phyloP scores from a whole-genome alignment of 1,140 invertebrate genomes.

The Penaeus indicus region DNA sequence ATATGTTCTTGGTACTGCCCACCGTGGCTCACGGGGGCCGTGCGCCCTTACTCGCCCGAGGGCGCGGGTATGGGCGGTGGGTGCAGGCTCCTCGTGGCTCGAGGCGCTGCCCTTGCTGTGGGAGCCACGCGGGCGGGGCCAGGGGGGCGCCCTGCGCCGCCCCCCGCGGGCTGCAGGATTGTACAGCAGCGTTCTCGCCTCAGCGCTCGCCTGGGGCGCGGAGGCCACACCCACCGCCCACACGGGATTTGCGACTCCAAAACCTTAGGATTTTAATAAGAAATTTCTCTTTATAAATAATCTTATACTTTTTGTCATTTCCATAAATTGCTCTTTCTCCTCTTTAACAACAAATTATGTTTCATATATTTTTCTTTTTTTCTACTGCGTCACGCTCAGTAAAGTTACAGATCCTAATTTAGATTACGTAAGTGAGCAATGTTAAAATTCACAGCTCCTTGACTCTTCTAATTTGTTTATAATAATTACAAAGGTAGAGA shows the following conservation, averaged over 20 bases:
- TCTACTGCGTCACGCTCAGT: constrained; percentile 57
- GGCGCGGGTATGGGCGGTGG: background rate
- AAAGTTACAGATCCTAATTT: constrained; percentile 45
- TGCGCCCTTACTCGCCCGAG: too few relatives aligned
- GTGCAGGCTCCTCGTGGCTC: constrained; percentile 22
- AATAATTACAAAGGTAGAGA: constrained; percentile 37
- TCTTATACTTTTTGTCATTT: background rate
- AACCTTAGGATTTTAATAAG: constrained; percentile 40
- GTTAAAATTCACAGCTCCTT: constrained; percentile 51
- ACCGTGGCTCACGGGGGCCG: background rate
- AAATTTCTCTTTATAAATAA: constrained; percentile 12
- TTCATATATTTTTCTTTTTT: constrained; percentile 28
- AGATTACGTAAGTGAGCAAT: constrained; percentile 51
- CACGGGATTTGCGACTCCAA: constrained; percentile 48
- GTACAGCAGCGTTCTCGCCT: too few relatives aligned
- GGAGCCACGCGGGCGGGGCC: background rate
- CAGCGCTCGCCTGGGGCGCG: background rate
- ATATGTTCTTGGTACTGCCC: constrained; percentile 40
- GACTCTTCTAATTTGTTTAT: constrained; percentile 40
- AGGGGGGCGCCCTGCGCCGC: background rate
- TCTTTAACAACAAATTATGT: background rate
- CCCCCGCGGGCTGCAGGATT: too few relatives aligned
- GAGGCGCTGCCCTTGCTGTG: constrained; percentile 20
- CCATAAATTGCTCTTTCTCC: background rate
- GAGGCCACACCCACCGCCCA: constrained; percentile 46